A percentile compares a stretch with the other conserved stretches of the same genome.
These are phyloP conservation scores for Enteromius thamalakanensis DNA, from an alignment of 2,797 vertebrate genomes.

Conservation along the genomic window DNA sequence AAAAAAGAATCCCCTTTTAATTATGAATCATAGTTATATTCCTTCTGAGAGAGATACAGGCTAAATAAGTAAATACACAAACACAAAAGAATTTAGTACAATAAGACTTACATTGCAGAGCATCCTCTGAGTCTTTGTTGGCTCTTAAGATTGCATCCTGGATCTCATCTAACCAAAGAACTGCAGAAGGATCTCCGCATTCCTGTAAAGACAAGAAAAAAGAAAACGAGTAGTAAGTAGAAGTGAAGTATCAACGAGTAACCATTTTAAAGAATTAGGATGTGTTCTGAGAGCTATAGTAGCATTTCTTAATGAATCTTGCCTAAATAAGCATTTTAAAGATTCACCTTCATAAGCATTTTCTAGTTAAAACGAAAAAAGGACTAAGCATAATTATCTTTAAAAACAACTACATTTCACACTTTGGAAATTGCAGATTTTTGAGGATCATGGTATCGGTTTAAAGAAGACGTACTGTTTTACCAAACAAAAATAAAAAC, in stretches of 20 bases:
- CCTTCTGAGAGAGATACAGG: not conserved
- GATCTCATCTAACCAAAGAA: slow-evolving; percentile 98
- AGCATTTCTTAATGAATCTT: too few relatives aligned
- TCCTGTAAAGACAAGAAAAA: slow-evolving; percentile 77
- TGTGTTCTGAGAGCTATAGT: not conserved
- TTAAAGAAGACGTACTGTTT: not conserved
- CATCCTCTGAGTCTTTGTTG: slow-evolving; percentile 91
- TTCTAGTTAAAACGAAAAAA: too few relatives aligned
- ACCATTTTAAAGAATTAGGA: not conserved
- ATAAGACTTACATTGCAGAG: slow-evolving; percentile 82
- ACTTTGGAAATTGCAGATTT: not conserved
- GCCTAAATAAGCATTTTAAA: not conserved
- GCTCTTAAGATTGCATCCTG: slow-evolving; percentile 88
- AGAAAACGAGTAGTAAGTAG: not conserved
- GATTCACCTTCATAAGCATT: not conserved
- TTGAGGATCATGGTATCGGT: not conserved
- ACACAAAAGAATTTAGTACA: not conserved
- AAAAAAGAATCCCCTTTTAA: not conserved
- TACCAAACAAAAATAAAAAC: too few relatives aligned
- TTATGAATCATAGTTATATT: not conserved
- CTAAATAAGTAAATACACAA: not conserved
- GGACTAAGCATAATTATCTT: not conserved
- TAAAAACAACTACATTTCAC: not conserved
- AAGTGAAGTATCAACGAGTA: not conserved
- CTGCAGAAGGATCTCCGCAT: slow-evolving; percentile 92